Conservation (phyloP, 2,797 vertebrate species). For the Nothura maculosa region DNA sequence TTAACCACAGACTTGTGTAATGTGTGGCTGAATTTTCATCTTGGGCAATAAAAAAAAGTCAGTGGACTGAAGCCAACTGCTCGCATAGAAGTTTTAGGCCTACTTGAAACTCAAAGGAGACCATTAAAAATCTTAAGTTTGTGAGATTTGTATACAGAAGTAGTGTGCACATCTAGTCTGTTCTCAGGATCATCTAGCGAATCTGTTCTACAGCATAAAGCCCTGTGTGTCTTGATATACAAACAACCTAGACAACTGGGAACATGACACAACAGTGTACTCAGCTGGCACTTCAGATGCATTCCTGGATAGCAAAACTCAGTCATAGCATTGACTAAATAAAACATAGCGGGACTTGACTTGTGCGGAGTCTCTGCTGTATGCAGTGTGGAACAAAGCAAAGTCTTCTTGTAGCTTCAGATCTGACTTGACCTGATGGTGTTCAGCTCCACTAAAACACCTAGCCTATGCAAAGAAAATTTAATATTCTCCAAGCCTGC, state of each 20-base stretch:
- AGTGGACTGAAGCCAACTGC: neutral
- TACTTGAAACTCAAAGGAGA: neutral
- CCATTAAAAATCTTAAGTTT: neutral
- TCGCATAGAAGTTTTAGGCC: neutral
- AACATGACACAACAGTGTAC: fast-evolving
- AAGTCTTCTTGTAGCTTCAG: neutral
- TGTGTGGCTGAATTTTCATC: neutral
- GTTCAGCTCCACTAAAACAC: neutral
- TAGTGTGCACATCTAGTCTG: neutral
- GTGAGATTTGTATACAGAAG: neutral
- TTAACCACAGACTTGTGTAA: neutral
- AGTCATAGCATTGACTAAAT: neutral
- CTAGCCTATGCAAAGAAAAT: neutral
- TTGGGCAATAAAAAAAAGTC: neutral
- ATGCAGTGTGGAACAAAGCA: neutral
- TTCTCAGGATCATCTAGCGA: neutral
- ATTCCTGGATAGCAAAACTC: neutral
- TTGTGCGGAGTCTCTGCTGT: neutral
- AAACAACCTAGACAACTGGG: neutral
- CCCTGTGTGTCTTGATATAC: fast-evolving
- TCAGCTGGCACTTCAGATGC: neutral
- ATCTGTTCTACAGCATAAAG: neutral
- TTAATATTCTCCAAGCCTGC: fast-evolving
- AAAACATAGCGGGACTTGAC: neutral
- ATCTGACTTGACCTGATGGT: neutral